A percentile compares a stretch with the other conserved stretches of the same genome.
Conservation (phyloP, 1,140 invertebrate genomes). For the Drosophila mauritiana region DNA sequence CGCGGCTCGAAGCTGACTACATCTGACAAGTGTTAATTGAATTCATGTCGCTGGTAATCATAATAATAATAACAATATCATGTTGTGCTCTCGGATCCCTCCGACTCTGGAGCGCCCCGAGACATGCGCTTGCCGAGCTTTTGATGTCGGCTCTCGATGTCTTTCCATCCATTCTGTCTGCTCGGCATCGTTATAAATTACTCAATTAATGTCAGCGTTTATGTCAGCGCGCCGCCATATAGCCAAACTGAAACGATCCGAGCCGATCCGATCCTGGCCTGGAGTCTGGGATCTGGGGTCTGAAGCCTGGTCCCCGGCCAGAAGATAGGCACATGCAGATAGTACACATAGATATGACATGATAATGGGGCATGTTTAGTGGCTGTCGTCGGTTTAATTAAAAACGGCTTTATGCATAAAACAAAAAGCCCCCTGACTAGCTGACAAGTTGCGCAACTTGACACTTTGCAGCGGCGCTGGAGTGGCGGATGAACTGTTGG, state of each 20-base stretch:
- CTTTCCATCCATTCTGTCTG: conserved; percentile 46
- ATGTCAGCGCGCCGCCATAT: conserved; percentile 66
- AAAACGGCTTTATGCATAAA: conserved; percentile 60
- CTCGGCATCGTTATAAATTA: conserved; percentile 81
- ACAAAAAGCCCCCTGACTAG: conserved; percentile 35
- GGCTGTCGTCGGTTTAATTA: conserved; percentile 77
- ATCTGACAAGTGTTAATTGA: conserved; percentile 85
- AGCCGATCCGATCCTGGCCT: conserved; percentile 21
- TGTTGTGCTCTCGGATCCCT: conserved; percentile 60
- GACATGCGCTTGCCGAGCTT: conserved; percentile 73
- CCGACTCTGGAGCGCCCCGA: conserved; percentile 55
- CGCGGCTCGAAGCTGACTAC: conserved; percentile 50
- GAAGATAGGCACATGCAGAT: conserved; percentile 76
- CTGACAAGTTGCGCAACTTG: conserved; percentile 80
- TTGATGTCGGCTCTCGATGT: conserved; percentile 65
- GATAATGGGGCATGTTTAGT: conserved; percentile 83
- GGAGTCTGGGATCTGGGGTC: background rate
- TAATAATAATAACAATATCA: conserved; percentile 84
- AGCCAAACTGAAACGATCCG: conserved; percentile 9
- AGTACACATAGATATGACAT: conserved; percentile 80
- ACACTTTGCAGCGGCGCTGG: conserved; percentile 64
- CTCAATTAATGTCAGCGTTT: conserved; percentile 84
- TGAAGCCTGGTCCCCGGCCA: conserved; percentile 2
- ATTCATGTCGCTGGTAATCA: conserved; percentile 84
- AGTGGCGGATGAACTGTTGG: conserved; percentile 1